Percentiles rank a stretch among this genome's conserved stretches.
phyloP scores from a whole-genome alignment of 2,797 vertebrate genomes.

The Chiloscyllium punctatum region DNA sequence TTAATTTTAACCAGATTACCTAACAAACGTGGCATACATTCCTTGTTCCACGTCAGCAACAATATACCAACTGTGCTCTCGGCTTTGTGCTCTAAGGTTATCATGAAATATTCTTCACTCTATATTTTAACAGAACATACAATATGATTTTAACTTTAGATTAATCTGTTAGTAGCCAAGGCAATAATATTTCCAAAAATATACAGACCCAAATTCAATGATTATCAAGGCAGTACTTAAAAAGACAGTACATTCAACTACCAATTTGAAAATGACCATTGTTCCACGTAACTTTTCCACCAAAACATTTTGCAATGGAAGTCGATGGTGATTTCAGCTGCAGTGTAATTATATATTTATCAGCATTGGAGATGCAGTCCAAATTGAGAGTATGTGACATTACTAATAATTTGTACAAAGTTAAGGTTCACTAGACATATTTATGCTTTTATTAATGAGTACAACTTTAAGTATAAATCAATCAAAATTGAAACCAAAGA shows the following conservation, averaged over 20 bases:
- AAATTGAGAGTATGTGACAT: background rate
- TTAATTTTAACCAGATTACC: constrained; percentile 9
- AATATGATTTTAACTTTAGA: background rate
- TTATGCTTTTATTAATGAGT: background rate
- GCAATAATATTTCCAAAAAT: background rate
- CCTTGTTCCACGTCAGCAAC: background rate
- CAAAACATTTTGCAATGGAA: background rate
- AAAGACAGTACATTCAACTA: background rate
- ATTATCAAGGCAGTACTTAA: background rate
- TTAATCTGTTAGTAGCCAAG: background rate
- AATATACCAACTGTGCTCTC: background rate
- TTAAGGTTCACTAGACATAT: background rate
- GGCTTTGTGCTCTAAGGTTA: background rate
- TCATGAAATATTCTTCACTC: background rate
- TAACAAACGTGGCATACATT: constrained; percentile 25
- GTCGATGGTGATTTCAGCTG: background rate
- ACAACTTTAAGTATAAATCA: background rate
- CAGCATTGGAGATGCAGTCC: background rate
- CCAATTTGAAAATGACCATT: background rate
- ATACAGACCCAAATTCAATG: background rate
- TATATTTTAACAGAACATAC: background rate
- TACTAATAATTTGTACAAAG: background rate
- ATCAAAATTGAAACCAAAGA: background rate
- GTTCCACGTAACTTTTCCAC: background rate
- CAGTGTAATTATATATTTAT: background rate